Evolutionary conservation across 2,797 vertebrate species (phyloP).

Genomic region (Meriones psammophilus): DNA sequence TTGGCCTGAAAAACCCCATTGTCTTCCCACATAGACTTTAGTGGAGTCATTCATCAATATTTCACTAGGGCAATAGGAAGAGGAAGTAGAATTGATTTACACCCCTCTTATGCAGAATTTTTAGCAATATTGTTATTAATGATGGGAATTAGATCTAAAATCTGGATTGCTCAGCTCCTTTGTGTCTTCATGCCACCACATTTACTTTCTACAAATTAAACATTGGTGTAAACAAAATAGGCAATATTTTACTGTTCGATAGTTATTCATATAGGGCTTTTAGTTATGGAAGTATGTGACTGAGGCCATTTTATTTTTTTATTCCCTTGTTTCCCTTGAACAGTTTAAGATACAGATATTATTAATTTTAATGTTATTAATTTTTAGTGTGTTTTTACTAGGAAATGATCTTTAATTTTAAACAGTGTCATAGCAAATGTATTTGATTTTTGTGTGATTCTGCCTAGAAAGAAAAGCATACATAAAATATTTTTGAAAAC

Average conservation of each 20-base stretch:
- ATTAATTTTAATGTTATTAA: background rate
- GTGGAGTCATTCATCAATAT: background rate
- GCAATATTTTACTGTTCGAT: no score
- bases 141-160: no score
- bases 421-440: background rate
- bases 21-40: background rate
- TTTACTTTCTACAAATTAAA: background rate
- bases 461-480: background rate
- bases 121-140: no score
- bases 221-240: background rate
- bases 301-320: background rate
- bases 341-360: background rate
- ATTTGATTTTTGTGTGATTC: background rate
- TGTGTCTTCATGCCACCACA: background rate
- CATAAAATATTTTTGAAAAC: background rate
- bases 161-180: background rate
- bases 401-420: background rate
- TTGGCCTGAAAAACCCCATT: no score
- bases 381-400: background rate
- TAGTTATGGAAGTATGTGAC: no score
- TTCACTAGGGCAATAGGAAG: background rate
- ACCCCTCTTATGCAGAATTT: background rate
- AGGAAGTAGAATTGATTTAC: background rate
- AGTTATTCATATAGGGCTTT: background rate
- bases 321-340: background rate